These are phyloP conservation scores for Lucinisca nassula DNA, from an alignment of 2,888 invertebrate genomes.

Conservation along the genomic window DNA sequence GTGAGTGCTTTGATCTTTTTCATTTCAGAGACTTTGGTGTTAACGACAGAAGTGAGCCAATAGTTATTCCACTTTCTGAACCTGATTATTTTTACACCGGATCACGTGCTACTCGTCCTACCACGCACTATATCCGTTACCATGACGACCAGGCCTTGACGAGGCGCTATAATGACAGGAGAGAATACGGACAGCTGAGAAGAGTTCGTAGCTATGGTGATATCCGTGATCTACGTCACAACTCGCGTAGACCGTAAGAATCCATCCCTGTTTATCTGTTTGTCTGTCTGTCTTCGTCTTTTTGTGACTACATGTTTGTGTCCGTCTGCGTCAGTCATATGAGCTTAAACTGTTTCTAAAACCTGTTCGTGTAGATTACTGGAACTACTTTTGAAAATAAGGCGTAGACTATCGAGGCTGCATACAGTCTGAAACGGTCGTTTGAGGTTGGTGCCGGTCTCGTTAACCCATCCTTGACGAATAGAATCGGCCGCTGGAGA, in stretches of 20 bases:
- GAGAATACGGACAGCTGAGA: neutral
- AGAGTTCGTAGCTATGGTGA: neutral
- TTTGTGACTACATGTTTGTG: too few species aligned
- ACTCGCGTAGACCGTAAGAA: neutral
- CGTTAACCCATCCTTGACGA: too few species aligned
- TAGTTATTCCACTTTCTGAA: constrained; percentile 43
- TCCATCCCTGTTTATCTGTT: too few species aligned
- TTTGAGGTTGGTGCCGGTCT: too few species aligned
- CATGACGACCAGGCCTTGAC: constrained; percentile 54
- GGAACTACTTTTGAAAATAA: too few species aligned
- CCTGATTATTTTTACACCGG: constrained; percentile 40
- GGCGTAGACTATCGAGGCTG: too few species aligned
- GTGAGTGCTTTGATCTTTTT: neutral
- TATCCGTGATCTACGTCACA: neutral
- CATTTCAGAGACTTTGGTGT: neutral
- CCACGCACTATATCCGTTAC: constrained; percentile 7
- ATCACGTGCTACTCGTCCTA: neutral
- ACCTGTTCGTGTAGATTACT: too few species aligned
- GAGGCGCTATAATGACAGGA: constrained; percentile 11
- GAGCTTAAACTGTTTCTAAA: too few species aligned
- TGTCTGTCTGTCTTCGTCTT: too few species aligned
- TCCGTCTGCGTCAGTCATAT: too few species aligned
- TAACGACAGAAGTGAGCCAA: constrained; percentile 37
- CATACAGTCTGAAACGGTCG: too few species aligned
- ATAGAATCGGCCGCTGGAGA: too few species aligned